Conservation (phyloP, 37 sponge, comb jelly and placozoan species). For the Chondrosia reniformis region DNA sequence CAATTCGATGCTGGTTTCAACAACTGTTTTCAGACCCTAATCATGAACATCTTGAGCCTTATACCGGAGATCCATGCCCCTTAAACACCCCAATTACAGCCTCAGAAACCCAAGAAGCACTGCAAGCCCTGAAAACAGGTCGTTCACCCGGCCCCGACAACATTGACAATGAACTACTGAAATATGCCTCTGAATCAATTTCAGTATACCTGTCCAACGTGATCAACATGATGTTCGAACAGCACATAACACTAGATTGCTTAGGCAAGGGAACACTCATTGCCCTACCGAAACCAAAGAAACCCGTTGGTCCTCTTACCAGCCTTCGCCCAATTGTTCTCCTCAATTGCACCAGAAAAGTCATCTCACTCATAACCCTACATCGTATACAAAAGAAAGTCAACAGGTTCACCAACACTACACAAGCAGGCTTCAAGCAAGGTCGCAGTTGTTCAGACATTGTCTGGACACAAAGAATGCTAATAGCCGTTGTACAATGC, state of each 20-base stretch:
- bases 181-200: constrained; percentile 15
- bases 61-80: neutral
- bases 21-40: constrained; percentile 3
- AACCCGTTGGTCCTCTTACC: neutral
- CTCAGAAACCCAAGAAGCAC: constrained; percentile 6
- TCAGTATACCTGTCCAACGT: constrained; percentile 9
- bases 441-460: constrained; percentile 3
- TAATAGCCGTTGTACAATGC: constrained; percentile 18
- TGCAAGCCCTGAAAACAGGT: neutral
- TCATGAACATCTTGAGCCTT: constrained; percentile 9
- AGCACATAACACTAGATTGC: neutral
- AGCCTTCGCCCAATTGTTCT: neutral
- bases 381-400: constrained; percentile 16
- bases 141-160: constrained; percentile 1
- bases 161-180: constrained; percentile 8
- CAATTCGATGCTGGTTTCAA: constrained; percentile 1
- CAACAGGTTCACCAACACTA: neutral
- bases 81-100: constrained; percentile 12
- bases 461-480: constrained; percentile 13
- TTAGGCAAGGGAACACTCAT: constrained; percentile 2
- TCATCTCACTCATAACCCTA: constrained; percentile 13
- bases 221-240: constrained; percentile 16
- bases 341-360: constrained; percentile 11
- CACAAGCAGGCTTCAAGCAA: constrained; percentile 20
- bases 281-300: neutral